Evolutionary conservation across 2,888 invertebrate genomes (phyloP).

Genomic region (Melieria crassipennis): DNA sequence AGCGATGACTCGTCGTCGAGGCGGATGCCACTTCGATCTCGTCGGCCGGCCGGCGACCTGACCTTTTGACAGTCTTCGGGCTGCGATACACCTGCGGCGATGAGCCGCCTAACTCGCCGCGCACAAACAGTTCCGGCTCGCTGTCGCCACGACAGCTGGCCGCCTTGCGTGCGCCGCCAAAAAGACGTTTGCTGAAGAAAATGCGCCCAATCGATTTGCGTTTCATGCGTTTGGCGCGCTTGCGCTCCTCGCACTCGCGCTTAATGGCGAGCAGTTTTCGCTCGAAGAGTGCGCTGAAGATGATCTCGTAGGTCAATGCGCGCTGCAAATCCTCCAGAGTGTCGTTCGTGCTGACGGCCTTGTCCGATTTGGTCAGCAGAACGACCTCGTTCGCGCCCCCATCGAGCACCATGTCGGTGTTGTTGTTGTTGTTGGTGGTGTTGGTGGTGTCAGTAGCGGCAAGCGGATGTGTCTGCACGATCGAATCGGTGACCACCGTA

Average conservation of each 20-base stretch:
- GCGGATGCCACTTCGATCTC: conserved; percentile 49
- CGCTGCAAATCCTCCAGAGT: conserved; percentile 61
- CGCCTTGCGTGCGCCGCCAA: conserved; percentile 45
- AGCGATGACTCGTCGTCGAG: conserved; percentile 39
- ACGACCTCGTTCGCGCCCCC: conserved; percentile 27
- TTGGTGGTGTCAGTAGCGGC: neutral
- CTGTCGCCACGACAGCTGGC: conserved; percentile 13
- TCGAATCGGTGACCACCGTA: conserved; percentile 12
- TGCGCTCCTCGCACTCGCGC: conserved; percentile 64
- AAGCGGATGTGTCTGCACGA: conserved; percentile 6
- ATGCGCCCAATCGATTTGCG: conserved; percentile 62
- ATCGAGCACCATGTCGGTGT: neutral
- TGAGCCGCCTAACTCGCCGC: conserved; percentile 22
- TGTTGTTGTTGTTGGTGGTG: neutral
- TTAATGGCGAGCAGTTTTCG: conserved; percentile 66
- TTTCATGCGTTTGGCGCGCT: conserved; percentile 60
- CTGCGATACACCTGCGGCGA: conserved; percentile 14
- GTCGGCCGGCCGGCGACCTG: neutral
- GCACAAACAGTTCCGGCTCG: conserved; percentile 27
- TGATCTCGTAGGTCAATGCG: conserved; percentile 64
- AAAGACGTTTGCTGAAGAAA: conserved; percentile 60
- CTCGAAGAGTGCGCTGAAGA: conserved; percentile 64
- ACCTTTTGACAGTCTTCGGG: conserved; percentile 1
- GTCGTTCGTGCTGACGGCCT: conserved; percentile 65
- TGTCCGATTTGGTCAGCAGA: conserved; percentile 58